phyloP scores from a whole-genome alignment of 2,113 vertebrate species.

The Epinephelus lanceolatus region DNA sequence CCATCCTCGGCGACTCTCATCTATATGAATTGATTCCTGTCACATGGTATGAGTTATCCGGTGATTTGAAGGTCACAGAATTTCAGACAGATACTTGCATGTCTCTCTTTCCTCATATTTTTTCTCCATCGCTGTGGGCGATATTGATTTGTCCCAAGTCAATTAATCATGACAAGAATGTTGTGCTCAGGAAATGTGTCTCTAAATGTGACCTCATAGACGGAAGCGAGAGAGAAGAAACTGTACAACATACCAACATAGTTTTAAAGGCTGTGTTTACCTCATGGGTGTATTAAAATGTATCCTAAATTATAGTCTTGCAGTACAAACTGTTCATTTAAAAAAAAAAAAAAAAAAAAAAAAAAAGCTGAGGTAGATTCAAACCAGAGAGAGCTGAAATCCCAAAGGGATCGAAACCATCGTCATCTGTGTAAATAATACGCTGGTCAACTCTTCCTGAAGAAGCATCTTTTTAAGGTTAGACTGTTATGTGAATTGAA shows the following conservation, averaged over 20 bases:
- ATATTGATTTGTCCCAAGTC: conserved; percentile 73
- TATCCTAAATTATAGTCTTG: neutral
- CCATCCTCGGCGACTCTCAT: conserved; percentile 25
- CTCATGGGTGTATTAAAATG: neutral
- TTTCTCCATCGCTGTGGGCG: conserved; percentile 41
- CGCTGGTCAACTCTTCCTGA: neutral
- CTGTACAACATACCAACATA: neutral
- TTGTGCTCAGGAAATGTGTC: conserved; percentile 45
- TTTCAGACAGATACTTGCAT: conserved; percentile 68
- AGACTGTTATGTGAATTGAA: neutral
- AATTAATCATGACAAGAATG: conserved; percentile 74
- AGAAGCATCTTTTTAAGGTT: neutral
- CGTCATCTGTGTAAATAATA: neutral
- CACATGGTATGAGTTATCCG: conserved; percentile 68
- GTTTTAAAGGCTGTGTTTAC: neutral
- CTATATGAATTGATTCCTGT: conserved; percentile 72
- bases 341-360: too few species aligned
- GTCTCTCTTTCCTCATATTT: conserved; percentile 46
- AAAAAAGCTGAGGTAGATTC: neutral
- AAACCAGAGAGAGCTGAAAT: neutral
- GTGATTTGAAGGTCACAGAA: conserved; percentile 76
- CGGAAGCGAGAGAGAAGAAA: conserved; percentile 1
- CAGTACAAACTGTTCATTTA: neutral
- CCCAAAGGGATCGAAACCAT: neutral
- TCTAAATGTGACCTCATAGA: conserved; percentile 46